Evolutionary conservation across 2,888 invertebrate genomes (phyloP), one percentile per base, ranked within the genome.

Genomic region (Campoplex nolae): DNA sequence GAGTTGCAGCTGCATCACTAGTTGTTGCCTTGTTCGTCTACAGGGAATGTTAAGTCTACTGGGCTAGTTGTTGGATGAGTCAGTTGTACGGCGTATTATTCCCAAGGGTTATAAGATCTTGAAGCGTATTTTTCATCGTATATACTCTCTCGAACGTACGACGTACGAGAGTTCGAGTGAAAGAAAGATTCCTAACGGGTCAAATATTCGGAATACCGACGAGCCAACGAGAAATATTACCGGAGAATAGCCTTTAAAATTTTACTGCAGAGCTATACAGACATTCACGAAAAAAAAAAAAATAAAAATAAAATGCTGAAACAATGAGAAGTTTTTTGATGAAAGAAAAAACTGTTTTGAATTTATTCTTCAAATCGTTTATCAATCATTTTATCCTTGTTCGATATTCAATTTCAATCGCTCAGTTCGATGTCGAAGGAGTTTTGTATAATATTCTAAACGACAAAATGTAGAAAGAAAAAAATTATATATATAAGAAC

Each of bases 151-250:
- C 48, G n/a, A 67, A 62, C 28, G 76, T 48, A 32, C 65, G 23
- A 62, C 45, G 76, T 48, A 32, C 65, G 35, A 23, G 54, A 23
- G 8, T 23, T 78, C 65, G 54, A 75, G 79, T 28, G 68, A 84
- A 75, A 38, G 74, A 68, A 74, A 82, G 32, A 82, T 82, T 85
- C 81, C 82, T 82, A 32, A 35, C 74, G 74, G 74, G 78, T 82
- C 85, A 78, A 77, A 78, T 54, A 67, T 54, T 42, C 51, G 51
- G 8, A 51, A 65, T 62, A 32, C 54, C 54, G 28, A 28, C 56
- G 70, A 51, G 76, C 38, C 54, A 62, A 16, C 56, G 70, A 51
- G 65, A 51, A 58, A 28, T 62, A 51, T 62, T 70, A 42, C 68
- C 32, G 48, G 16, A 56, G 38, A 74, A 58, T 77, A 54, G n/a